phyloP scores from a whole-genome alignment of 2,113 vertebrate species.

The Silurus asotus region DNA sequence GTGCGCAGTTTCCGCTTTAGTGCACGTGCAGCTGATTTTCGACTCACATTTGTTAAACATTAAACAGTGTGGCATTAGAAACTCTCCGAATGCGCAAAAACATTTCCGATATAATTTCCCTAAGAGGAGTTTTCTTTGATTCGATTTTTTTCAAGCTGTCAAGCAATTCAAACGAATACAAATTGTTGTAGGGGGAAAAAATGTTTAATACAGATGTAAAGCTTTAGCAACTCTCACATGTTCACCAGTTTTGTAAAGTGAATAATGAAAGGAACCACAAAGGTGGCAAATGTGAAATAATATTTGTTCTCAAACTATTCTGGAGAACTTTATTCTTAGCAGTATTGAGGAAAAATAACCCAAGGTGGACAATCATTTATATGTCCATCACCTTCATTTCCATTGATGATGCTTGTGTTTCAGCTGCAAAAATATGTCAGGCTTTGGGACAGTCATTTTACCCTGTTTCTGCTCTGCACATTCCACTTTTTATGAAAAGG shows the following conservation, averaged over 20 bases:
- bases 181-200: too few species aligned
- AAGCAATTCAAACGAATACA: too few species aligned
- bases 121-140: too few species aligned
- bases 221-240: background rate
- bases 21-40: constrained; percentile 2
- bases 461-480: background rate
- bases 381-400: too few species aligned
- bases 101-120: too few species aligned
- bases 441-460: background rate
- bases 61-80: background rate
- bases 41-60: background rate
- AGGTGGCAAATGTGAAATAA: background rate
- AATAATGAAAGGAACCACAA: background rate
- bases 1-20: background rate
- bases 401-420: background rate
- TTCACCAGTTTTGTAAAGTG: background rate
- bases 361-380: background rate
- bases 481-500: background rate
- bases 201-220: background rate
- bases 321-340: background rate
- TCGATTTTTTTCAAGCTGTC: too few species aligned
- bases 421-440: too few species aligned
- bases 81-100: background rate
- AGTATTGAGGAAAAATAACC: background rate
- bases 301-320: background rate